Percentiles rank a stretch among this genome's conserved stretches.
These are phyloP conservation scores for Pipistrellus kuhlii DNA, from an alignment of 2,797 vertebrate genomes.

Conservation along the genomic window DNA sequence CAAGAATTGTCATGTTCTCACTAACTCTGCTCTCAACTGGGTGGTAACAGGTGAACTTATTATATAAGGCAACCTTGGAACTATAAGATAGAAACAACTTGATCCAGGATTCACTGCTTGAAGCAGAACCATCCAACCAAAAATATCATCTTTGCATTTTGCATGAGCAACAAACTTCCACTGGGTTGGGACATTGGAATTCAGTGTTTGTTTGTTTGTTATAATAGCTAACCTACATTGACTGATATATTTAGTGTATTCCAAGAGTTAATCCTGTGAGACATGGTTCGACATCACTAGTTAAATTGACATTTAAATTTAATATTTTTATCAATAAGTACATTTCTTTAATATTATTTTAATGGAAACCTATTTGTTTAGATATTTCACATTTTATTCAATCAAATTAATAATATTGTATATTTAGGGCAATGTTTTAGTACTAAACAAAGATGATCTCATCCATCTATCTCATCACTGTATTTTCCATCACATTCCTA, in stretches of 20 bases:
- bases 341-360: background rate
- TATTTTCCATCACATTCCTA: background rate
- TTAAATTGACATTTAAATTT: background rate
- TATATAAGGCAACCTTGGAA: background rate
- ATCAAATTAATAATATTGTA: background rate
- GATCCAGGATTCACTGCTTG: background rate
- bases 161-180: background rate
- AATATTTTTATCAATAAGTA: background rate
- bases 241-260: background rate
- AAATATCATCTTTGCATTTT: slow-evolving; percentile 7
- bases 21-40: background rate
- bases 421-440: background rate
- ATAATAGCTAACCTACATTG: background rate
- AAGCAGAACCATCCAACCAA: background rate
- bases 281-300: background rate
- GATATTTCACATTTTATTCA: slow-evolving; percentile 32
- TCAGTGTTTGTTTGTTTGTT: background rate
- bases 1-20: background rate
- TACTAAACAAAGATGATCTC: background rate
- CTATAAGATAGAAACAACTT: background rate
- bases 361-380: slow-evolving; percentile 17
- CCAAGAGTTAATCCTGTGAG: background rate
- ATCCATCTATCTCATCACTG: background rate
- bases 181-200: background rate
- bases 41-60: background rate